A percentile compares a stretch with the other conserved stretches of the same genome.
Conservation (phyloP, 2,888 invertebrate genomes). For the Chymomyza amoena region DNA sequence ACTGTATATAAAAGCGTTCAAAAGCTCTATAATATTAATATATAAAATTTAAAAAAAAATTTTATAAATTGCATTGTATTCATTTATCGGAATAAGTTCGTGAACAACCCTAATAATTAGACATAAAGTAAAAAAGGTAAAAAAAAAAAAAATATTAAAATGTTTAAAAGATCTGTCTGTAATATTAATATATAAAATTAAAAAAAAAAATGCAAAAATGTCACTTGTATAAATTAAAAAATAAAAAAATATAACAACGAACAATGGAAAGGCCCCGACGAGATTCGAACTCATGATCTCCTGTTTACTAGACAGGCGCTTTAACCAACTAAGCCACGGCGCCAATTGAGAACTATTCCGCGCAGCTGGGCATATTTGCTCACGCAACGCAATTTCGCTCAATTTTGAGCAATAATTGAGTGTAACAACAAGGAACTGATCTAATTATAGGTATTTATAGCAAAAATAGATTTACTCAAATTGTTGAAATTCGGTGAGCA, state of each 20-base stretch:
- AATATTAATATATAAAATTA: too few relatives aligned
- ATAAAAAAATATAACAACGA: neutral
- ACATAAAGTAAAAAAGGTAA: too few relatives aligned
- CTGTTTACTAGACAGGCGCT: constrained; percentile 79
- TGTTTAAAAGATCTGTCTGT: too few relatives aligned
- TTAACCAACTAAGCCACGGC: constrained; percentile 79
- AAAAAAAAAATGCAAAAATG: neutral
- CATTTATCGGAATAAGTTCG: too few relatives aligned
- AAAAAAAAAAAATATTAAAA: too few relatives aligned
- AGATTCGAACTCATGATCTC: constrained; percentile 79
- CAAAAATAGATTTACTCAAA: neutral
- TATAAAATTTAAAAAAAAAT: too few relatives aligned
- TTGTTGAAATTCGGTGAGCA: neutral
- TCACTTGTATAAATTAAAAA: neutral
- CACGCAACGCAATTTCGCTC: neutral
- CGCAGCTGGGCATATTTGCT: neutral
- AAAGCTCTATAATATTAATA: too few relatives aligned
- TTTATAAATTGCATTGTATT: too few relatives aligned
- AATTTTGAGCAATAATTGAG: neutral
- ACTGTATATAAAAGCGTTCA: too few relatives aligned
- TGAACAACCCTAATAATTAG: too few relatives aligned
- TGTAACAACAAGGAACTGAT: neutral
- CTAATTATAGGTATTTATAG: neutral
- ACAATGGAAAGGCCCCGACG: constrained; percentile 75
- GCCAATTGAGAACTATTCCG: constrained; percentile 43